A percentile compares a stretch with the other conserved stretches of the same genome.
These are phyloP conservation scores for Acipenser ruthenus DNA, from an alignment of 2,797 vertebrate genomes.

Conservation along the genomic window DNA sequence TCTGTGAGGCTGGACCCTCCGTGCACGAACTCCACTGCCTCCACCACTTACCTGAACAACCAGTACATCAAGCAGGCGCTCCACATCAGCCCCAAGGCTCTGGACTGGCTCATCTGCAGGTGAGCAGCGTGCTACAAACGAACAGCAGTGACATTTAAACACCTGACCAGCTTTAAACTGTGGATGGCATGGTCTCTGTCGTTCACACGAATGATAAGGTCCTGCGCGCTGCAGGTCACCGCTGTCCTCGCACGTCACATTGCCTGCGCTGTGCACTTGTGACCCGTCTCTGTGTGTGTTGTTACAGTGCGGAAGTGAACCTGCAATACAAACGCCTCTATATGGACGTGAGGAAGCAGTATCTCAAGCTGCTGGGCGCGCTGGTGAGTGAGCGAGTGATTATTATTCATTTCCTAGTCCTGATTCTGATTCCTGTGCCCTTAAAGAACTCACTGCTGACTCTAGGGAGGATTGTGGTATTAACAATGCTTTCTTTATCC, in stretches of 20 bases:
- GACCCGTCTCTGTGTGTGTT: background rate
- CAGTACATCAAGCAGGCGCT: constrained; percentile 62
- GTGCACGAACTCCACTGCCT: constrained; percentile 84
- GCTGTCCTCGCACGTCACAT: background rate
- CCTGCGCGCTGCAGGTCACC: too few relatives aligned
- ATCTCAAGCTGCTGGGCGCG: constrained; percentile 77
- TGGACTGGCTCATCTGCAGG: constrained; percentile 86
- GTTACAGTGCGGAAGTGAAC: constrained; percentile 72
- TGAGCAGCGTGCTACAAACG: constrained; percentile 26
- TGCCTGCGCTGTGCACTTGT: background rate
- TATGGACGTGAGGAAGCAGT: constrained; percentile 76
- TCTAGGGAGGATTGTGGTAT: background rate
- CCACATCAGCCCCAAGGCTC: constrained; percentile 65
- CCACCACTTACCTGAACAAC: constrained; percentile 73
- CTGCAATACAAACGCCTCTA: constrained; percentile 69
- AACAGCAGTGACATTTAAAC: too few relatives aligned
- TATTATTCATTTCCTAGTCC: too few relatives aligned
- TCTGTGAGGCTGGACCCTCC: constrained; percentile 76
- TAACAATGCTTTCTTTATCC: background rate
- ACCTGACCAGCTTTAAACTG: too few relatives aligned
- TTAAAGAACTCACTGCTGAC: background rate
- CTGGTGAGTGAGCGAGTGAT: constrained; percentile 55
- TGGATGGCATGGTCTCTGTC: too few relatives aligned
- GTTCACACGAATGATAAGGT: too few relatives aligned
- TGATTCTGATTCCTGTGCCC: background rate